A percentile compares a stretch with the other conserved stretches of the same genome.
Evolutionary conservation across 2,113 vertebrate genomes (phyloP).

Genomic region (Rhea americana): DNA sequence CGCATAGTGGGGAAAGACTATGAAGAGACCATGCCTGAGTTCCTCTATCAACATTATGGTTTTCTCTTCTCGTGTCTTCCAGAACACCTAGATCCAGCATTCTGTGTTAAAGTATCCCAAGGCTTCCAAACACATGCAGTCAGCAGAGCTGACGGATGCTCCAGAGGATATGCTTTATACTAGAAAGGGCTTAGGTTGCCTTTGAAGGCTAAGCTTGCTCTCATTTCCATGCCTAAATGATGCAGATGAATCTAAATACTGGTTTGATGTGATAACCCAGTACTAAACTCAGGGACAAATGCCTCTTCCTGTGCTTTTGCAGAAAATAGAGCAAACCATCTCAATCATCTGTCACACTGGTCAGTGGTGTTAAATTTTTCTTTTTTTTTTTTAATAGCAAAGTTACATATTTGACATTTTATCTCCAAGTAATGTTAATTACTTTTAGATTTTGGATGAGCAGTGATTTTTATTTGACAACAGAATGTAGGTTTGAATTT

Average conservation of each 20-base stretch:
- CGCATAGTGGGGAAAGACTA: not conserved
- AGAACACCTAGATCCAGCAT: not conserved
- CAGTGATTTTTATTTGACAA: not conserved
- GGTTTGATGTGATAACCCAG: not conserved
- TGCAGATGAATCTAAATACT: not conserved
- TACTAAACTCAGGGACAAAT: not conserved
- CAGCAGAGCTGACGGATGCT: not conserved
- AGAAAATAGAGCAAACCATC: not conserved
- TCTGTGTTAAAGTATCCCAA: accelerated
- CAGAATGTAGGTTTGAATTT: not conserved
- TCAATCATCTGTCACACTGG: not conserved
- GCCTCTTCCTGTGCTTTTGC: not conserved
- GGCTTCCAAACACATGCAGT: not conserved
- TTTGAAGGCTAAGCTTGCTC: not conserved
- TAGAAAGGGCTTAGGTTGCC: not conserved
- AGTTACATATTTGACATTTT: not conserved
- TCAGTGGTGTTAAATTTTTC: not conserved
- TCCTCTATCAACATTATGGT: accelerated
- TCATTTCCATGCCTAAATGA: not conserved
- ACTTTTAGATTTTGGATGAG: not conserved
- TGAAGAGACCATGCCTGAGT: not conserved
- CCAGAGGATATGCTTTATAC: not conserved
- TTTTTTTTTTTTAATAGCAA: not conserved
- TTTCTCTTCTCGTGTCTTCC: not conserved
- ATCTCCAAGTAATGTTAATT: not conserved